These are phyloP conservation scores for Pegoplata infirma DNA, from an alignment of 2,888 invertebrate genomes.

Conservation along the genomic window DNA sequence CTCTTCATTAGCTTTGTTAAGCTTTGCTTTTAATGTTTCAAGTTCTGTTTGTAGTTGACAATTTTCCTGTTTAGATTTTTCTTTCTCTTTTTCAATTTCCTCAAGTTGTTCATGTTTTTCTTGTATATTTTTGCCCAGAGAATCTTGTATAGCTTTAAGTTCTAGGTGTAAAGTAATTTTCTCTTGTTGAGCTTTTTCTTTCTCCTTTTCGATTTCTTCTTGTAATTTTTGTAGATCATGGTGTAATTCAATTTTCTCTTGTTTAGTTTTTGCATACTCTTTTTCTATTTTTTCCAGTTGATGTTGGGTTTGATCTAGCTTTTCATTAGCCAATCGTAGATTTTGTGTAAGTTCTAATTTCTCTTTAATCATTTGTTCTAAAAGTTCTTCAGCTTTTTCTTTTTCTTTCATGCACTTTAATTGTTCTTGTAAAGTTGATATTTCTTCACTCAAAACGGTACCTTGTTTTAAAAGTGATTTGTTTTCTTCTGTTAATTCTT, in stretches of 20 bases:
- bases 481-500: constrained; percentile 35
- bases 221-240: background rate
- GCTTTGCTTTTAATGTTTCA: background rate
- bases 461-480: constrained; percentile 21
- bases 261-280: background rate
- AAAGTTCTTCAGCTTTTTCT: constrained; percentile 23
- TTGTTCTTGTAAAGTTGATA: constrained; percentile 17
- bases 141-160: background rate
- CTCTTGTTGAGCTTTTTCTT: background rate
- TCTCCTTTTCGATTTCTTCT: background rate
- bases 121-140: background rate
- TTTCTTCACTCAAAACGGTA: constrained; percentile 7
- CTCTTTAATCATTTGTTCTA: constrained; percentile 33
- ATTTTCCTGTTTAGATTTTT: constrained; percentile 1
- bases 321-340: constrained; percentile 27
- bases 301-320: constrained; percentile 13
- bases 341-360: constrained; percentile 26
- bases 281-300: constrained; percentile 20
- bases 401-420: constrained; percentile 39
- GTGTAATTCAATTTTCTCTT: constrained; percentile 11
- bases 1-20: background rate
- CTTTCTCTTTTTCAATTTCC: constrained; percentile 9
- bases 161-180: background rate
- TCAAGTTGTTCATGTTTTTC: constrained; percentile 14
- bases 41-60: constrained; percentile 1